Evolutionary conservation across 1,140 invertebrate genomes (phyloP), one percentile per base, ranked within the genome.

Genomic region (Drosophila pectinifera): DNA sequence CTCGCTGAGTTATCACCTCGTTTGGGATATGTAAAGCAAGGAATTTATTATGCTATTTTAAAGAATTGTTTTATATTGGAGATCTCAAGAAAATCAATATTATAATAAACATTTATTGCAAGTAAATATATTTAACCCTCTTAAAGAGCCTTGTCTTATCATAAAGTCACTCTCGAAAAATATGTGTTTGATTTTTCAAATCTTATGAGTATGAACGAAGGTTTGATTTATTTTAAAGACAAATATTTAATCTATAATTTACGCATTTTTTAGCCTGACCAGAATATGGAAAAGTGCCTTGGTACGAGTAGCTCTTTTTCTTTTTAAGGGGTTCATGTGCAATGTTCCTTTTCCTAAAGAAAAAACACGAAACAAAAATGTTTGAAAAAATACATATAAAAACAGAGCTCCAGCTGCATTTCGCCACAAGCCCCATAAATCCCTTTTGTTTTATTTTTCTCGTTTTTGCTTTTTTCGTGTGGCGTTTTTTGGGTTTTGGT

Each of bases 401-500:
- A 53, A 53, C 22, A 36, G 49, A 53, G 49, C 51, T 59, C 24
- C 54, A 59, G 22, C 54, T 72, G 54, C 65, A 51, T 56, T 55
- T 59, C n/a, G 20, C 36, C 53, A 22, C 11, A 68, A 41, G 48
- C 28, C 38, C 28, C 45, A 61, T 53, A 73, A 67, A 73, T 73
- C 55, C 49, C 18, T 22, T 53, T 53, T 53, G 11, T 51, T 51
- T 72, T 39, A 34, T 39, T 43, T 38, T 42, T 20, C 28, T 48
- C 24, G 6, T 20, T 51, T 51, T 51, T 6, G 11, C 2, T 34
- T 51, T 49, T 46, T 46, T n/a, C 46, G 18, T 20, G 34, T 20
- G 18, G 31, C 28, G 18, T n/a, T 58, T 58, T 49, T 20, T 20
- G 26, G 18, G n/a, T 31, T 46, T 68, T 13, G 45, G 22, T 26